These are phyloP conservation scores for Boleophthalmus pectinirostris DNA, from an alignment of 2,113 vertebrate genomes.

Conservation along the genomic window DNA sequence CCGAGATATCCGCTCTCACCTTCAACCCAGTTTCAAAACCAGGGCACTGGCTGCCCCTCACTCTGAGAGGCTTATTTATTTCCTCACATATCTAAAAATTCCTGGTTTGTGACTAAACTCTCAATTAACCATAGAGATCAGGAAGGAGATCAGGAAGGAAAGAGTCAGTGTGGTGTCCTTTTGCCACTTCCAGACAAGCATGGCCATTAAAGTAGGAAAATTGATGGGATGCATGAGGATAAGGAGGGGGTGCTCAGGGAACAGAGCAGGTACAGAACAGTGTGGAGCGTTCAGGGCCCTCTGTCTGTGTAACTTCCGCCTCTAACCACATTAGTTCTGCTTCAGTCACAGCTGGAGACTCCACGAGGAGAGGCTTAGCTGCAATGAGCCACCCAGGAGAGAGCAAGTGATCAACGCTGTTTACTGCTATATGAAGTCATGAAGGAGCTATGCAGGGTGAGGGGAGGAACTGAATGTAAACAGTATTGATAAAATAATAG, in stretches of 20 bases:
- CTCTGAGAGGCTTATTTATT: slow-evolving; percentile 1
- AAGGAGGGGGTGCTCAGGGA: not conserved
- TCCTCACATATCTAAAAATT: slow-evolving; percentile 12
- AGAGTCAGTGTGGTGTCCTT: slow-evolving; percentile 35
- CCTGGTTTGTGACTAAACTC: slow-evolving; percentile 18
- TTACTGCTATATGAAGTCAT: slow-evolving; percentile 25
- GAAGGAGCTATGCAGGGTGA: not conserved
- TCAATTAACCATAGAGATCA: slow-evolving; percentile 23
- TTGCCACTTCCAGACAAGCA: slow-evolving; percentile 47
- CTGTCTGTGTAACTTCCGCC: slow-evolving; percentile 53
- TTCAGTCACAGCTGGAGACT: slow-evolving; percentile 57
- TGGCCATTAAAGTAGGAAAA: slow-evolving; percentile 43
- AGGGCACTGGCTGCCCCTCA: not conserved
- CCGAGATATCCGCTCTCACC: not conserved
- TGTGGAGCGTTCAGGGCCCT: slow-evolving; percentile 20
- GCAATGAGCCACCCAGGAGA: slow-evolving; percentile 41
- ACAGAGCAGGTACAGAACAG: slow-evolving; percentile 37
- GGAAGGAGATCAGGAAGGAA: slow-evolving; percentile 15
- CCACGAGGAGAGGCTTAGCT: slow-evolving; percentile 53
- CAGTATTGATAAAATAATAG: not conserved
- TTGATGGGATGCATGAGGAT: slow-evolving; percentile 31
- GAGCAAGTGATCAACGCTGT: slow-evolving; percentile 27
- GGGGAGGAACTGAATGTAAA: not conserved
- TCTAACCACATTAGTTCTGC: slow-evolving; percentile 64
- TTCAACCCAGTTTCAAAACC: not conserved